Percentiles rank a stretch among this genome's conserved stretches.
Evolutionary conservation across 2,797 vertebrate species (phyloP).

Genomic region (Scleropages formosus): DNA sequence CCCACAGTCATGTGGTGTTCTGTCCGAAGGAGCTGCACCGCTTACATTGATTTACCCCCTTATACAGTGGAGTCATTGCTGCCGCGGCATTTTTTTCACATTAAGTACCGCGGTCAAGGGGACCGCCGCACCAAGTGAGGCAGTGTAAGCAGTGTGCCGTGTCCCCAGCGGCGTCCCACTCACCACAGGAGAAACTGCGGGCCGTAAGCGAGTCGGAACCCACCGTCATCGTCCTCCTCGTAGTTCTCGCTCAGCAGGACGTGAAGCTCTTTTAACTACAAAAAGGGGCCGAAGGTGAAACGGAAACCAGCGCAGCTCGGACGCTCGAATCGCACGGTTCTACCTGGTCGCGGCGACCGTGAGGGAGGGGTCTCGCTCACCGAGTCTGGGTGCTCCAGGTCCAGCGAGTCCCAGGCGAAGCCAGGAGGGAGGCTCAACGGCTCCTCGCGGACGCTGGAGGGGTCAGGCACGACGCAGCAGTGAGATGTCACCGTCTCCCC

Average conservation of each 20-base stretch:
- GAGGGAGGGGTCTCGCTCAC: slow-evolving; percentile 62
- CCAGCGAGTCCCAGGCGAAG: slow-evolving; percentile 94
- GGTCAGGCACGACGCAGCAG: slow-evolving; percentile 91
- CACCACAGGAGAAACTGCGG: slow-evolving; percentile 96
- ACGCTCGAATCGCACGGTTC: too few relatives aligned
- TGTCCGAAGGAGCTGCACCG: too few relatives aligned
- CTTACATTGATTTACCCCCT: too few relatives aligned
- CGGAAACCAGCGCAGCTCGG: too few relatives aligned
- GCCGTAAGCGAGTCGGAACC: slow-evolving; percentile 98
- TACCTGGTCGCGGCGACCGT: too few relatives aligned
- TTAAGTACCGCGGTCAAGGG: too few relatives aligned
- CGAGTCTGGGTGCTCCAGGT: slow-evolving; percentile 85
- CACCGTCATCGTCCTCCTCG: slow-evolving; percentile 98
- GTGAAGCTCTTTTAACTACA: slow-evolving; percentile 93
- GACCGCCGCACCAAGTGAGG: too few relatives aligned
- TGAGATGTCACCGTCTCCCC: slow-evolving; percentile 94
- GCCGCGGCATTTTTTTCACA: too few relatives aligned
- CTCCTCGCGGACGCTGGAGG: slow-evolving; percentile 89
- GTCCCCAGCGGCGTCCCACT: slow-evolving; percentile 41
- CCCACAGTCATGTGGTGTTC: too few relatives aligned
- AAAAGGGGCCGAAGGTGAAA: slow-evolving; percentile 25
- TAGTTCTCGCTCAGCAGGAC: slow-evolving; percentile 98
- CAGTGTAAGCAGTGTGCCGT: too few relatives aligned
- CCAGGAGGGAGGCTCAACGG: slow-evolving; percentile 93
- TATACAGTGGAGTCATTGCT: too few relatives aligned